Conservation (phyloP, 2,797 vertebrate species). For the Hozukius guyotensis region DNA sequence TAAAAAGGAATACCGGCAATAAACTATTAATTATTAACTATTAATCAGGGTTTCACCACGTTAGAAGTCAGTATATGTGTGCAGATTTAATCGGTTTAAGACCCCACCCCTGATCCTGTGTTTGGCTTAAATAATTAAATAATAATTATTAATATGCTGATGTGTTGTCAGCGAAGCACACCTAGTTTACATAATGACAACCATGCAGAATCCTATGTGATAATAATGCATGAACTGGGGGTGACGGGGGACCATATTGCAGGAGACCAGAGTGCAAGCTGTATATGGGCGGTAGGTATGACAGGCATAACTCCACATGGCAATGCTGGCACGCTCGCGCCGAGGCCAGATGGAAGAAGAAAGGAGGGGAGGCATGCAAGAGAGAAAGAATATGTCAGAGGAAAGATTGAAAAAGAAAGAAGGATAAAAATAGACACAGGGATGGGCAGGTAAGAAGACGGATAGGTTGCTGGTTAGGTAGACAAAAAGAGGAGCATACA, state of each 20-base stretch:
- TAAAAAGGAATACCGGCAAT: slow-evolving; percentile 9
- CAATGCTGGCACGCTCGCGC: slow-evolving; percentile 63
- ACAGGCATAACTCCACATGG: slow-evolving; percentile 76
- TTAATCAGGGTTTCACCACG: slow-evolving; percentile 3
- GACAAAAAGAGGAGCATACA: neutral
- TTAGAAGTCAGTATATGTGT: slow-evolving; percentile 11
- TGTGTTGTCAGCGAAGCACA: slow-evolving; percentile 20
- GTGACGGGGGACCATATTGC: slow-evolving; percentile 69
- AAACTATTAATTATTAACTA: neutral
- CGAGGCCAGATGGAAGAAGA: slow-evolving; percentile 77
- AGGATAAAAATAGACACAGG: slow-evolving; percentile 57
- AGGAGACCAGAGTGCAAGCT: slow-evolving; percentile 68
- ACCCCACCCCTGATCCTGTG: neutral
- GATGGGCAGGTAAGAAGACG: slow-evolving; percentile 27
- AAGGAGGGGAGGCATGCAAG: slow-evolving; percentile 58
- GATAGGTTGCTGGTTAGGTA: neutral
- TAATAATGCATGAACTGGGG: slow-evolving; percentile 54
- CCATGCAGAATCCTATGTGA: slow-evolving; percentile 41
- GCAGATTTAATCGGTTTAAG: slow-evolving; percentile 8
- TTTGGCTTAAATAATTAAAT: neutral
- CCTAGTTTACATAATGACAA: slow-evolving; percentile 56
- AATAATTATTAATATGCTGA: slow-evolving; percentile 22
- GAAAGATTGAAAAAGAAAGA: slow-evolving; percentile 57
- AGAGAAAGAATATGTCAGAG: slow-evolving; percentile 62
- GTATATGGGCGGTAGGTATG: slow-evolving; percentile 70